A percentile compares a stretch with the other conserved stretches of the same genome.
phyloP scores from a whole-genome alignment of 2,888 invertebrate genomes.

The Hirtodrosophila histrioides region DNA sequence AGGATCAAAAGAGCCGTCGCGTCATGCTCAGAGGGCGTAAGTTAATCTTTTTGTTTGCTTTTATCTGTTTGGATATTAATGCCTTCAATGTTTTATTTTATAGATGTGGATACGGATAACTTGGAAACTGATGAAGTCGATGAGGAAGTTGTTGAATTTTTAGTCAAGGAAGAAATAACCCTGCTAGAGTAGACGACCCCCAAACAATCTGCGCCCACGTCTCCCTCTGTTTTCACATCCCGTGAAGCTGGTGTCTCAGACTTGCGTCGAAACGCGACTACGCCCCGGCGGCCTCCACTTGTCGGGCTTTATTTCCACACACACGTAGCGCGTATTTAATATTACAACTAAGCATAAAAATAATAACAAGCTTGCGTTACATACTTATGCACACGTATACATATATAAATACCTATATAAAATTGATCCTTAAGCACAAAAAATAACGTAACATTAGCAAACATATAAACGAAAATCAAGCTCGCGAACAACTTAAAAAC shows the following conservation, averaged over 20 bases:
- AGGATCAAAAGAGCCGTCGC: conserved; percentile 91
- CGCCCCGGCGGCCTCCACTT: conserved; percentile 17
- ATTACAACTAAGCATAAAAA: conserved; percentile 38
- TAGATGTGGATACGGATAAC: conserved; percentile 97
- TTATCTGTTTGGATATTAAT: neutral
- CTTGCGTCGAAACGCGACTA: conserved; percentile 36
- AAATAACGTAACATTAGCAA: conserved; percentile 34
- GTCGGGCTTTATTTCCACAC: conserved; percentile 22
- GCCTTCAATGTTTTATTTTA: conserved; percentile 35
- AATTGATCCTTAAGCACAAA: conserved; percentile 47
- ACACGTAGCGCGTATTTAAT: conserved; percentile 38
- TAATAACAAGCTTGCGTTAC: conserved; percentile 43
- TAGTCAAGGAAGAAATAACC: conserved; percentile 97
- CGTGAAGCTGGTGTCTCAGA: conserved; percentile 57
- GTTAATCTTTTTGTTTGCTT: conserved; percentile 79
- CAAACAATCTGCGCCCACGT: conserved; percentile 10
- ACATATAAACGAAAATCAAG: conserved; percentile 27
- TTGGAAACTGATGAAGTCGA: conserved; percentile 95
- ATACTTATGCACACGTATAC: conserved; percentile 52
- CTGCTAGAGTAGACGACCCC: conserved; percentile 88
- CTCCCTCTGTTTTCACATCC: conserved; percentile 14
- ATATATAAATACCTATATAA: conserved; percentile 25
- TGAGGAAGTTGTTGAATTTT: conserved; percentile 98
- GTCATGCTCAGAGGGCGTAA: conserved; percentile 94
- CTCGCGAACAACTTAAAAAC: conserved; percentile 40